Conservation (phyloP, 2,797 vertebrate species). For the Acanthiza pusilla region DNA sequence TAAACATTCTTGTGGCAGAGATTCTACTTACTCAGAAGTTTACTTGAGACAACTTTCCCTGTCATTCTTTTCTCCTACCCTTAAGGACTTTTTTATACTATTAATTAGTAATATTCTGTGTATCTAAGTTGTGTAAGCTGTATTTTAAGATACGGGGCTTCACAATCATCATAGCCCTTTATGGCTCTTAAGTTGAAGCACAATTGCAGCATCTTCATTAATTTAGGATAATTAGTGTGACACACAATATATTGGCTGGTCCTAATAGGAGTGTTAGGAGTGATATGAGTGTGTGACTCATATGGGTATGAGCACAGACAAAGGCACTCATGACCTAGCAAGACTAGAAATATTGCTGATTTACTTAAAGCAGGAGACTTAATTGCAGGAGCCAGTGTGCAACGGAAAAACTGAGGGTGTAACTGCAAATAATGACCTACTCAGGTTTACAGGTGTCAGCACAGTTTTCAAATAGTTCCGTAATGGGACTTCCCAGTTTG, state of each 20-base stretch:
- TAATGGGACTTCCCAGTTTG: constrained; percentile 22
- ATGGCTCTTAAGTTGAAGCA: neutral
- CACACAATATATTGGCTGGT: neutral
- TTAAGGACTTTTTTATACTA: neutral
- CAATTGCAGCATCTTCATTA: neutral
- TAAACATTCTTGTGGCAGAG: neutral
- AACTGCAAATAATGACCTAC: constrained; percentile 13
- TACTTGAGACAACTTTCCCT: neutral
- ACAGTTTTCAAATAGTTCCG: constrained; percentile 1
- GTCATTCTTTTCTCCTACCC: neutral
- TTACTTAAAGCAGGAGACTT: neutral
- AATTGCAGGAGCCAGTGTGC: neutral
- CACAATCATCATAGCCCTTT: neutral
- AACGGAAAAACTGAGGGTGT: constrained; percentile 9
- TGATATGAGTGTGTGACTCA: no score
- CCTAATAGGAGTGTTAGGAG: neutral
- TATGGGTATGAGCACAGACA: neutral
- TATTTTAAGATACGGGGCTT: neutral
- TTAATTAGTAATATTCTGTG: neutral
- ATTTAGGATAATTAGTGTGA: neutral
- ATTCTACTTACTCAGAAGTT: neutral
- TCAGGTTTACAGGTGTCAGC: constrained; percentile 31
- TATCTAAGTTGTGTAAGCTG: neutral
- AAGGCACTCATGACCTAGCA: neutral
- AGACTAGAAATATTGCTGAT: neutral